Percentiles rank a stretch among this genome's conserved stretches.
Evolutionary conservation across 2,797 vertebrate genomes (phyloP).

Genomic region (Oreonectes daqikongensis): DNA sequence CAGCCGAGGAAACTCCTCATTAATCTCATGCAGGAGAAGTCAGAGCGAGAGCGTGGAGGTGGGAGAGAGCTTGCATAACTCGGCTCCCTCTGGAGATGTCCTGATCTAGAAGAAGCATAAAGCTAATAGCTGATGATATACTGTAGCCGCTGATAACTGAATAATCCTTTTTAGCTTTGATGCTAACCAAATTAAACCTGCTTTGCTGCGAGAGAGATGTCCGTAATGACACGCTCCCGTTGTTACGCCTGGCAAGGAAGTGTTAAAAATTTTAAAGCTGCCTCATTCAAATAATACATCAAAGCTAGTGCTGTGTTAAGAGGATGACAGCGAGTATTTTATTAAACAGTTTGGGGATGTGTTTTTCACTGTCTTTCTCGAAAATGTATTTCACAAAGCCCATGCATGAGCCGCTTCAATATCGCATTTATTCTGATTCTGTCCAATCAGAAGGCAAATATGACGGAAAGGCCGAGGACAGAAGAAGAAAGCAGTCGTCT

Average conservation of each 20-base stretch:
- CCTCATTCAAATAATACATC: slow-evolving; percentile 41
- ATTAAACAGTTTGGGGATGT: slow-evolving; percentile 33
- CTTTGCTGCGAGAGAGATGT: slow-evolving; percentile 9
- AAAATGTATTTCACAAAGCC: slow-evolving; percentile 7
- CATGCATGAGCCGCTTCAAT: slow-evolving; percentile 7
- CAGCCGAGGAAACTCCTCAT: slow-evolving; percentile 34
- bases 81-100: slow-evolving; percentile 32
- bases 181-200: slow-evolving; percentile 12
- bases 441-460: not conserved
- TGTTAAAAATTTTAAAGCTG: slow-evolving; percentile 8
- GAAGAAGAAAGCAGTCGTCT: not conserved
- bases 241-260: not conserved
- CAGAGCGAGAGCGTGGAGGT: not conserved
- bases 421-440: not conserved
- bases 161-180: not conserved
- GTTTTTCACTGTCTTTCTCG: not conserved
- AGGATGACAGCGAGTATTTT: slow-evolving; percentile 22
- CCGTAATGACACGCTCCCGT: slow-evolving; percentile 8
- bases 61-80: slow-evolving; percentile 27
- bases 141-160: slow-evolving; percentile 29
- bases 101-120: slow-evolving; percentile 12
- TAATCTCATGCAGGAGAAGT: slow-evolving; percentile 17
- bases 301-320: slow-evolving; percentile 19
- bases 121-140: slow-evolving; percentile 39
- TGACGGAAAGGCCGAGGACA: not conserved